These are phyloP conservation scores for Lithobius niger DNA, from an alignment of 1,140 invertebrate species.

Conservation along the genomic window DNA sequence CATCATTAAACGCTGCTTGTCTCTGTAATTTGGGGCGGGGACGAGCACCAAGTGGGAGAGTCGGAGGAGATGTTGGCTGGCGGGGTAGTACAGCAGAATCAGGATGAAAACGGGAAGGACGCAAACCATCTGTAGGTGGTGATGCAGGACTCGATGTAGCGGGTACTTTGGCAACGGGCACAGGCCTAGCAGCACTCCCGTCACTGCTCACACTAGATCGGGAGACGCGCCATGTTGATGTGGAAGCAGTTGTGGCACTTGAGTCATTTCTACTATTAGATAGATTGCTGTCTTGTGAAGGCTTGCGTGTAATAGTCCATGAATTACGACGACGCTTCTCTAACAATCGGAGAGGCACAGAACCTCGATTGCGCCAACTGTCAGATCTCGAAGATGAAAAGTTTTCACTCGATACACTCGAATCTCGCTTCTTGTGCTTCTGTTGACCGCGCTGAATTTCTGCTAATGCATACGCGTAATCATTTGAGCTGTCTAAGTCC, in stretches of 20 bases:
- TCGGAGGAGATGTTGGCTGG: conserved; percentile 1
- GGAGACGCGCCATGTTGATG: conserved; percentile 54
- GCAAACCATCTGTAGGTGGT: not conserved
- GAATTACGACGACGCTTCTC: conserved; percentile 63
- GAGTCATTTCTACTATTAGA: conserved; percentile 67
- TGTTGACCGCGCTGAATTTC: conserved; percentile 55
- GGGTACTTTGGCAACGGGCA: not conserved
- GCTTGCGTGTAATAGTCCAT: conserved; percentile 74
- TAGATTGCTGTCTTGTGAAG: conserved; percentile 76
- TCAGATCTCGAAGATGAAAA: conserved; percentile 70
- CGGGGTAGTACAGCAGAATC: not conserved
- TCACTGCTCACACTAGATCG: conserved; percentile 15
- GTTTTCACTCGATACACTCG: conserved; percentile 66
- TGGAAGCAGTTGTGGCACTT: conserved; percentile 49
- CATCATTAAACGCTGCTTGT: conserved; percentile 56
- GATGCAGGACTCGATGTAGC: not conserved
- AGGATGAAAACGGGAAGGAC: not conserved
- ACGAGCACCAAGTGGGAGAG: conserved; percentile 20
- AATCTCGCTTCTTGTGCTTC: conserved; percentile 53
- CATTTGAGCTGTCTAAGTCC: conserved; percentile 29
- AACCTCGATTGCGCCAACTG: conserved; percentile 49
- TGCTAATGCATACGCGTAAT: conserved; percentile 64
- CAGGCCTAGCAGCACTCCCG: conserved; percentile 1
- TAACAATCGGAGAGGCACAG: conserved; percentile 49
- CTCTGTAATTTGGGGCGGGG: conserved; percentile 54